Base-by-base conservation (phyloP, 1,140 invertebrate species). In the Acromyrmex echinatior region DNA sequence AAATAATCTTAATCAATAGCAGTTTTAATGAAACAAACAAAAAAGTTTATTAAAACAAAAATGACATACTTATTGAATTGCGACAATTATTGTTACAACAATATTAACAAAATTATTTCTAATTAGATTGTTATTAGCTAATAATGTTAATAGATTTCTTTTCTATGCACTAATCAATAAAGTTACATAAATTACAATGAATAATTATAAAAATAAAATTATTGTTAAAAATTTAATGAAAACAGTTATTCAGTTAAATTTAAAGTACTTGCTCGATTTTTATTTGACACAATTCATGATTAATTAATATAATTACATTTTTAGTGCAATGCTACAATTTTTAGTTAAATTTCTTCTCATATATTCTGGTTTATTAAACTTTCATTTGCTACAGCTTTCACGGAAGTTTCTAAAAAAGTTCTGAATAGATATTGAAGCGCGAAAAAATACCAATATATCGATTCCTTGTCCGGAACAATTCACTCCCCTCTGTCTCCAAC, bases 401-500 rank as follows among this genome's bases (percentile, higher is more conserved):
- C 78, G 31, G n/a, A 70, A 60, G 78, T 28, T 45, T 28, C 3
- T 45, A 62, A 82, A 73, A 74, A 73, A 60, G 39, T 12, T 62
- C 31, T 82, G 80, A 82, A 82, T 82, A 73, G 14, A 82, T 73
- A 73, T 82, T 21, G 12, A 82, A 82, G 80, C 3, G 25, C 12
- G 18, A 73, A 82, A 73, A 82, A 82, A 82, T 49, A 82, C 51
- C 79, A 60, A 82, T 82, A 73, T 56, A 82, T 82, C 80, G 80
- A 82, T 74, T 73, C 45, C 25, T 39, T 73, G 53, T 49, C 80
- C 9, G 35, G 18, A 74, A 82, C 80, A 82, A 82, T 82, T 73
- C 35, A 45, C 56, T 60, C 18, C 16, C 18, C 25, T 45, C 25
- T 49, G 45, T 73, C 39, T 14, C 3, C 16, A 14, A 53, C 35